phyloP scores from a whole-genome alignment of 2,888 invertebrate genomes.

The Nephrocerus scutellatus region DNA sequence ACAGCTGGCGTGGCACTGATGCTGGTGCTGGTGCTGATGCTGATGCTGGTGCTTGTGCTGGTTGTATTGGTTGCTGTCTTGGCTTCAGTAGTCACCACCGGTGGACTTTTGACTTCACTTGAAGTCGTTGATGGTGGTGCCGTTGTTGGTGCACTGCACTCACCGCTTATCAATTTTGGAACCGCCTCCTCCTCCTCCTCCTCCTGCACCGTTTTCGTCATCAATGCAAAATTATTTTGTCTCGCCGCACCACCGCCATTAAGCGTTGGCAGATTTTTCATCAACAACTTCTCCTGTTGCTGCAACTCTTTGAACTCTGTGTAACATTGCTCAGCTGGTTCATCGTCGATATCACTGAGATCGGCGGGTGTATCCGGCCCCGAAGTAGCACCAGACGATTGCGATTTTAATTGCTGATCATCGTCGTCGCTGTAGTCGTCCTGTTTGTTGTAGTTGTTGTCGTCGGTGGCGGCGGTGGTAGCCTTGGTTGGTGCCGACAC shows the following conservation, averaged over 20 bases:
- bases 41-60: background rate
- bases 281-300: constrained; percentile 1
- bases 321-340: constrained; percentile 21
- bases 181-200: background rate
- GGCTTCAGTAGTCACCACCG: background rate
- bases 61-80: background rate
- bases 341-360: constrained; percentile 62
- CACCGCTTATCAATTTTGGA: background rate
- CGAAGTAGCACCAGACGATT: constrained; percentile 79
- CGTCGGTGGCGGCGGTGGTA: background rate
- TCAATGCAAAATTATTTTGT: constrained; percentile 8
- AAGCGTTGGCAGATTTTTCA: constrained; percentile 2
- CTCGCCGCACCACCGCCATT: constrained; percentile 4
- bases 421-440: constrained; percentile 28
- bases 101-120: background rate
- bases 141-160: background rate
- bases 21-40: background rate
- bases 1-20: background rate
- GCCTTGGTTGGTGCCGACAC: background rate
- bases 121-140: constrained; percentile 2
- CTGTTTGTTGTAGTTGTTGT: constrained; percentile 35
- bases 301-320: constrained; percentile 18
- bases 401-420: constrained; percentile 43
- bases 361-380: constrained; percentile 78
- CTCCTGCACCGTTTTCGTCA: background rate